Conservation (phyloP, 1,140 invertebrate genomes). For the Onthophagus taurus region DNA sequence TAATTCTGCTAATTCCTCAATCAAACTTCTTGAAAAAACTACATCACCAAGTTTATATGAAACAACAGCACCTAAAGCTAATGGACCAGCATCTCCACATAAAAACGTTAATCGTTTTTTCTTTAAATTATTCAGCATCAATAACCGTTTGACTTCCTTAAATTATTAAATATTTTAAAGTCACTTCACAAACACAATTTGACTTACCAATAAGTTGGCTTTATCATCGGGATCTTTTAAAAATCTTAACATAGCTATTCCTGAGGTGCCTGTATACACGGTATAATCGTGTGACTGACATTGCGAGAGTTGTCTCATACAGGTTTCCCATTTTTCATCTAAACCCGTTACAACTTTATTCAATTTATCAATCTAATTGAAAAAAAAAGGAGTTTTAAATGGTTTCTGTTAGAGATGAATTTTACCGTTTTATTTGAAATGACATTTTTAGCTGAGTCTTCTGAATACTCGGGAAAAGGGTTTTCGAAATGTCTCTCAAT, state of each 20-base stretch:
- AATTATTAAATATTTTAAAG: constrained; percentile 10
- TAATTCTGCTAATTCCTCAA: constrained; percentile 42
- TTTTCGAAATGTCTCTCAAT: constrained; percentile 19
- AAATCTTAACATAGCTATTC: constrained; percentile 38
- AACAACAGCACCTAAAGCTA: constrained; percentile 59
- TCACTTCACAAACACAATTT: not conserved
- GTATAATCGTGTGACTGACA: constrained; percentile 37
- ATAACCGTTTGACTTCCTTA: constrained; percentile 41
- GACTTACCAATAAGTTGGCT: constrained; percentile 25
- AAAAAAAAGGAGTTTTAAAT: constrained; percentile 6
- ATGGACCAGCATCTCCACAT: constrained; percentile 67
- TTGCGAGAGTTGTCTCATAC: constrained; percentile 23
- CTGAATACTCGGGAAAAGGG: constrained; percentile 16
- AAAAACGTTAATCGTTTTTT: constrained; percentile 54
- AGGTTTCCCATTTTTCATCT: constrained; percentile 28
- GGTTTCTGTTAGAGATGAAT: not conserved
- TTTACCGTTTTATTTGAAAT: constrained; percentile 11
- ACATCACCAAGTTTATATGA: constrained; percentile 43
- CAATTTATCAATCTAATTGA: constrained; percentile 5
- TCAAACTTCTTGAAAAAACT: constrained; percentile 38
- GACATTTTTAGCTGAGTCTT: constrained; percentile 4
- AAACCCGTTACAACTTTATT: constrained; percentile 20
- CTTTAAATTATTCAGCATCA: constrained; percentile 42
- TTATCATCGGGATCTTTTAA: constrained; percentile 23
- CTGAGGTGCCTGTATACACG: constrained; percentile 45